Percentiles rank a stretch among this genome's conserved stretches.
phyloP scores from a whole-genome alignment of 2,113 vertebrate species.

The Pantherophis guttatus region DNA sequence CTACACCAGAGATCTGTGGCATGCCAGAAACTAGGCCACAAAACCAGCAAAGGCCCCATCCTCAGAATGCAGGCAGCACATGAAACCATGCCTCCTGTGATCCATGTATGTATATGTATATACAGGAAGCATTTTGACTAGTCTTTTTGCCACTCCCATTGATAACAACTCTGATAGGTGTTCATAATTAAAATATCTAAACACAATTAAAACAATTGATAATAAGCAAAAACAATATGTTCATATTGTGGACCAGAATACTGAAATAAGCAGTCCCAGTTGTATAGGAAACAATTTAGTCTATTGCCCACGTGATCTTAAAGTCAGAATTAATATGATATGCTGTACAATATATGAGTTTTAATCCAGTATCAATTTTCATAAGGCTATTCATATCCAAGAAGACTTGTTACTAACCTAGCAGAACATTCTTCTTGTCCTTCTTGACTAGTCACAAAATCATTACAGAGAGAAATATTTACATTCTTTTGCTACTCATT shows the following conservation, averaged over 20 bases:
- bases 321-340: background rate
- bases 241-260: background rate
- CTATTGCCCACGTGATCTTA: background rate
- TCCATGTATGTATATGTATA: too few relatives aligned
- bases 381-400: slow-evolving; percentile 24
- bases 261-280: background rate
- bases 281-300: background rate
- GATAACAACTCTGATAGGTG: background rate
- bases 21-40: too few relatives aligned
- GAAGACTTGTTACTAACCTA: slow-evolving; percentile 1
- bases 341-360: background rate
- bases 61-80: too few relatives aligned
- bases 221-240: background rate
- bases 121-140: background rate
- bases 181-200: background rate
- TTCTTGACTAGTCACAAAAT: slow-evolving; percentile 17
- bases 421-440: background rate
- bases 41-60: too few relatives aligned
- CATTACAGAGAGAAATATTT: slow-evolving; percentile 26
- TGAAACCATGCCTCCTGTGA: too few relatives aligned
- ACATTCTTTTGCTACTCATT: slow-evolving; percentile 45
- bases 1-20: background rate
- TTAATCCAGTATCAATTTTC: slow-evolving; percentile 21
- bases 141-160: background rate
- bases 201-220: background rate